Percentiles rank a stretch among this genome's conserved stretches.
phyloP scores from a whole-genome alignment of 37 sponge, comb jelly and placozoan species.

The Hormiphora californensis region DNA sequence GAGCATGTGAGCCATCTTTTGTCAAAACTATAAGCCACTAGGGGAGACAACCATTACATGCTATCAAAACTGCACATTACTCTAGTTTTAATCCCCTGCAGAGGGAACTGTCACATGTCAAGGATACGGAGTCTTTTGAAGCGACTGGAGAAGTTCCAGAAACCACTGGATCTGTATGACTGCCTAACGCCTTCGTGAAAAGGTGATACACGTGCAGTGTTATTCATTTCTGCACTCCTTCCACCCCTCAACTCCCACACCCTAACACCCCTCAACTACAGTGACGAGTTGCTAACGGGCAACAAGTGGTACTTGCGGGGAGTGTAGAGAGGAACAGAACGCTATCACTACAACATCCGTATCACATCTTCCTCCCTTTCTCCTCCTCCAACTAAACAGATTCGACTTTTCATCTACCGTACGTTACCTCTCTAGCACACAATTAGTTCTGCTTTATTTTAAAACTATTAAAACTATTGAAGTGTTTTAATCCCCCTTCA shows the following conservation, averaged over 20 bases:
- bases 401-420: not conserved
- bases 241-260: not conserved
- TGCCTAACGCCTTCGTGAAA: conserved; percentile 48
- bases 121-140: conserved; percentile 42
- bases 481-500: not conserved
- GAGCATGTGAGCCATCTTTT: too few relatives aligned
- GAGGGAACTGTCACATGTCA: conserved; percentile 2
- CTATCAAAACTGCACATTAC: too few relatives aligned
- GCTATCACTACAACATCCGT: conserved; percentile 8
- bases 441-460: not conserved
- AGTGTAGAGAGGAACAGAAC: not conserved
- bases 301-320: conserved; percentile 15
- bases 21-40: too few relatives aligned
- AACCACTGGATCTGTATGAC: conserved; percentile 50
- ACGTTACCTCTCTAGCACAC: not conserved
- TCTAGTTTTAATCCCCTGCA: too few relatives aligned
- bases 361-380: conserved; percentile 32
- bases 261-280: not conserved
- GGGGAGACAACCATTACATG: too few relatives aligned
- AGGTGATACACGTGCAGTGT: conserved; percentile 1
- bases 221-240: too few relatives aligned
- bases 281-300: conserved; percentile 34
- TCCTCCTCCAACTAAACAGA: conserved; percentile 1
- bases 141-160: conserved; percentile 3
- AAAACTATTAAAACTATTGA: not conserved